These are phyloP conservation scores for Mormyrops boulengeri DNA, from an alignment of 2,797 vertebrate species.

Conservation along the genomic window DNA sequence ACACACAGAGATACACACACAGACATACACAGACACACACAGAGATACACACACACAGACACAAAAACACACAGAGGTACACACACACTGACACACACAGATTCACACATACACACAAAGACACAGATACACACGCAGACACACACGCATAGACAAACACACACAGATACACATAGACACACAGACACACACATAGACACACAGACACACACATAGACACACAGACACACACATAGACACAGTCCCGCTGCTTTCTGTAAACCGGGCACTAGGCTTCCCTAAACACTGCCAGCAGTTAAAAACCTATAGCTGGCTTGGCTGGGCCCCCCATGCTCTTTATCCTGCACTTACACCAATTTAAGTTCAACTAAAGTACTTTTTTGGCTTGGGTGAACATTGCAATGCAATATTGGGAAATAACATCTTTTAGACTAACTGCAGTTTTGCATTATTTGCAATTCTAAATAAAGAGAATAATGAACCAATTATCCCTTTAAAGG, in stretches of 20 bases:
- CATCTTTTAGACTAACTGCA: not conserved
- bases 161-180: too few relatives aligned
- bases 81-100: not conserved
- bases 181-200: too few relatives aligned
- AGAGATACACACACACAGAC: not conserved
- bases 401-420: not conserved
- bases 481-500: not conserved
- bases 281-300: not conserved
- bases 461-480: not conserved
- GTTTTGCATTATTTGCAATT: not conserved
- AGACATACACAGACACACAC: too few relatives aligned
- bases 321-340: not conserved
- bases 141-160: not conserved
- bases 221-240: not conserved
- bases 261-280: not conserved
- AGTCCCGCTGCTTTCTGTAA: not conserved
- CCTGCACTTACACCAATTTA: not conserved
- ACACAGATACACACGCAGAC: too few relatives aligned
- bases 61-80: not conserved
- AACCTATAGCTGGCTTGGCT: not conserved
- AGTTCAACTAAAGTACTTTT: not conserved
- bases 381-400: not conserved
- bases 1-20: too few relatives aligned
- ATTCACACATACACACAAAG: not conserved
- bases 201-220: too few relatives aligned